phyloP scores from a whole-genome alignment of 2,113 vertebrate genomes.

The Lichenostomus cassidix region DNA sequence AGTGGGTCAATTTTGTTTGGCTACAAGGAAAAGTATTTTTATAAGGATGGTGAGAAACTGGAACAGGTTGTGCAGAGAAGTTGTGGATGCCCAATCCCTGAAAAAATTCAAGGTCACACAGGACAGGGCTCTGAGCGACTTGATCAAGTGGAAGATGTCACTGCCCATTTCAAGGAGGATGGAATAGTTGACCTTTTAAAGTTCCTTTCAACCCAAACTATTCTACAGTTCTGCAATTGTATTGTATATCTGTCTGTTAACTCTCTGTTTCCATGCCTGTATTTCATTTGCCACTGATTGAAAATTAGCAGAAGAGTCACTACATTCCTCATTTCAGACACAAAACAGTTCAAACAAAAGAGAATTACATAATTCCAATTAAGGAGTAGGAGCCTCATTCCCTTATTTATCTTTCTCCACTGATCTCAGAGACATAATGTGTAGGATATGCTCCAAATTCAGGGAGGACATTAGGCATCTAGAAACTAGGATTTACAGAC shows the following conservation, averaged over 20 bases:
- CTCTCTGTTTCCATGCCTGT: not conserved
- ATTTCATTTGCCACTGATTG: not conserved
- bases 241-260: not conserved
- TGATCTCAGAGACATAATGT: not conserved
- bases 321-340: not conserved
- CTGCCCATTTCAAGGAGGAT: not conserved
- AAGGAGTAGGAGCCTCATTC: not conserved
- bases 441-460: not conserved
- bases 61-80: not conserved
- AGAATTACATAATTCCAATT: rapidly evolving
- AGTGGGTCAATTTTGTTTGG: not conserved
- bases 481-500: not conserved
- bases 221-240: not conserved
- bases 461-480: not conserved
- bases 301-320: not conserved
- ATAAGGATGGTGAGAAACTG: not conserved
- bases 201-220: not conserved
- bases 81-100: not conserved
- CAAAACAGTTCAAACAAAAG: not conserved
- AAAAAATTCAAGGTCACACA: not conserved
- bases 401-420: not conserved
- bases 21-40: not conserved
- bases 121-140: rapidly evolving
- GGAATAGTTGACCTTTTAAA: not conserved
- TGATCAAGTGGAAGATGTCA: not conserved